Evolutionary conservation across 1,140 invertebrate species (phyloP).

Genomic region (Notospermus geniculatus): DNA sequence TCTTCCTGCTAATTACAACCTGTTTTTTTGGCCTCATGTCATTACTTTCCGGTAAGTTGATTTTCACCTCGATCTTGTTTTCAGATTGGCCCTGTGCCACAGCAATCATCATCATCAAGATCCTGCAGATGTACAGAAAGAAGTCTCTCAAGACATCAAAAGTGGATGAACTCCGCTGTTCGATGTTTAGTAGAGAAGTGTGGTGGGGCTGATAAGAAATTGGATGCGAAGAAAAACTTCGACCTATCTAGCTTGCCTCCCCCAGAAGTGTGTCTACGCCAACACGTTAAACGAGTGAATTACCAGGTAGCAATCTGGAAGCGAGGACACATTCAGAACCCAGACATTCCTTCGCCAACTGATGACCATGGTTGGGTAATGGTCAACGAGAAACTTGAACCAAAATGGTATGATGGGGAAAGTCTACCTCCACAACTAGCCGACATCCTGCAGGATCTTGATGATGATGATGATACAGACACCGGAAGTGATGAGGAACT

Average conservation of each 20-base stretch:
- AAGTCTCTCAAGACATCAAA: not conserved
- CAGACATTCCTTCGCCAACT: not conserved
- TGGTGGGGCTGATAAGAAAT: not conserved
- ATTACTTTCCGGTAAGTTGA: too few species aligned
- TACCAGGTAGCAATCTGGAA: constrained; percentile 8
- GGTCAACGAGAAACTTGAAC: not conserved
- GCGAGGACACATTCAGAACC: constrained; percentile 1
- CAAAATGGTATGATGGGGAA: constrained; percentile 5
- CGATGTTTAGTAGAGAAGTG: not conserved
- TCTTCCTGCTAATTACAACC: too few species aligned
- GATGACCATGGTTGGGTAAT: constrained; percentile 5
- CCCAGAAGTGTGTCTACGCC: not conserved
- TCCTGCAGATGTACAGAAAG: too few species aligned
- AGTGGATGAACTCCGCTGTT: constrained; percentile 5
- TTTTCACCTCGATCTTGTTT: too few species aligned
- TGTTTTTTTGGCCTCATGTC: too few species aligned
- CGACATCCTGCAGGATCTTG: not conserved
- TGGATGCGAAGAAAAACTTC: not conserved
- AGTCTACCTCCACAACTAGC: constrained; percentile 4
- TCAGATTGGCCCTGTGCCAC: too few species aligned
- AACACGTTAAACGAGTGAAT: constrained; percentile 7
- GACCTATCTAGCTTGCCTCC: not conserved
- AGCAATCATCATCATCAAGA: too few species aligned
- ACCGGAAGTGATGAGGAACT: not conserved
- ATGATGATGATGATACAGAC: not conserved